These are phyloP conservation scores for Aldabrachelys gigantea DNA, from an alignment of 2,113 vertebrate genomes.

Conservation along the genomic window DNA sequence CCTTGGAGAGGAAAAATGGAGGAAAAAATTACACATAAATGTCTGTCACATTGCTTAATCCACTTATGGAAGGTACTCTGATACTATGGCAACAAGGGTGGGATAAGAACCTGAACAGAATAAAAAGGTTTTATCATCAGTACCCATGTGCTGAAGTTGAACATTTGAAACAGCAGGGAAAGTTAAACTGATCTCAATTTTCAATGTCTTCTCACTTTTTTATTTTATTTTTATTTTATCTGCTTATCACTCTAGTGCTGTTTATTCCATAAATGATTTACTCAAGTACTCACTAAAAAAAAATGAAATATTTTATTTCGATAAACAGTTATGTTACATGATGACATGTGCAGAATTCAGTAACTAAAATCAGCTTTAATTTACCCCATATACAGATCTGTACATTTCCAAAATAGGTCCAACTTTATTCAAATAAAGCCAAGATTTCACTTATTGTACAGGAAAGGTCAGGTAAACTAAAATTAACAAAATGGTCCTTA, in stretches of 20 bases:
- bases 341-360: conserved; percentile 28
- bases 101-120: background rate
- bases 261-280: background rate
- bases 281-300: fast-evolving
- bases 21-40: background rate
- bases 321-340: conserved; percentile 25
- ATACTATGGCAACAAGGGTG: background rate
- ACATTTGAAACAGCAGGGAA: background rate
- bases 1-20: background rate
- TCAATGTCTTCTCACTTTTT: background rate
- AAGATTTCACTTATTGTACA: conserved; percentile 27
- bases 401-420: conserved; percentile 37
- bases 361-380: conserved; percentile 5
- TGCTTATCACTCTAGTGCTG: background rate
- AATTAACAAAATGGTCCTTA: fast-evolving
- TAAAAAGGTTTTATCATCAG: background rate
- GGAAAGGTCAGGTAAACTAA: background rate
- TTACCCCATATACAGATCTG: conserved; percentile 5
- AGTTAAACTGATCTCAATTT: background rate
- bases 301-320: conserved; percentile 66
- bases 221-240: background rate
- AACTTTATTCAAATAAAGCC: conserved; percentile 20
- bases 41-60: background rate
- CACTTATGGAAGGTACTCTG: background rate
- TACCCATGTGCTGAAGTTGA: background rate